Percentiles rank a stretch among this genome's conserved stretches.
These are phyloP conservation scores for Stegastes partitus DNA, from an alignment of 2,113 vertebrate species.

Conservation along the genomic window DNA sequence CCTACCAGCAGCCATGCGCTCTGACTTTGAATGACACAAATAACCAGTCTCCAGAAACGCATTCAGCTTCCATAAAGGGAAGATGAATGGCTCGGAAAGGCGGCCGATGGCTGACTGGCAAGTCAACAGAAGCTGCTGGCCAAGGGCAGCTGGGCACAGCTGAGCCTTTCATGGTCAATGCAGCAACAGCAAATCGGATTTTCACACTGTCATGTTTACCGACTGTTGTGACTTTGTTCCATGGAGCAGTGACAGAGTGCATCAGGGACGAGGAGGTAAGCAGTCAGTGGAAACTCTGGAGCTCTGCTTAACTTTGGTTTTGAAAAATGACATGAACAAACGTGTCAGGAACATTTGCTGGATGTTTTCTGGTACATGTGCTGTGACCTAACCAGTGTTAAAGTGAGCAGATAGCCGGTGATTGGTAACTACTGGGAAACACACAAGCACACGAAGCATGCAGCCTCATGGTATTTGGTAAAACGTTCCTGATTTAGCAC, in stretches of 20 bases:
- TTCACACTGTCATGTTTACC: slow-evolving; percentile 46
- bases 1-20: slow-evolving; percentile 15
- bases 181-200: slow-evolving; percentile 47
- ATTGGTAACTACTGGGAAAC: too few species aligned
- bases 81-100: slow-evolving; percentile 23
- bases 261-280: background rate
- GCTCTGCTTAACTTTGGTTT: background rate
- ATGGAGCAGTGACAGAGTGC: background rate
- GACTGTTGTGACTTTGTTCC: slow-evolving; percentile 37
- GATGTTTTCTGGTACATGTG: too few species aligned
- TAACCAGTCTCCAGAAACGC: slow-evolving; percentile 18
- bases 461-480: background rate
- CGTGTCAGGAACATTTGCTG: background rate
- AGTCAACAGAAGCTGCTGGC: slow-evolving; percentile 31
- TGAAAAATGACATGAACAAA: slow-evolving; percentile 8
- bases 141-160: slow-evolving; percentile 27
- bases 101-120: slow-evolving; percentile 26
- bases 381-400: too few species aligned
- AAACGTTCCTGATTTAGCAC: background rate
- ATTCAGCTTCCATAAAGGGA: slow-evolving; percentile 21
- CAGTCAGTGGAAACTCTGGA: slow-evolving; percentile 5
- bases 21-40: slow-evolving; percentile 15
- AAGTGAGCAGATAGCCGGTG: too few species aligned
- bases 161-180: slow-evolving; percentile 47
- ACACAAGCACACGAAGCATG: background rate